Percentiles rank a stretch among this genome's conserved stretches.
Evolutionary conservation across 1,140 invertebrate species (phyloP).

Genomic region (Mycetomoellerius zeteki): DNA sequence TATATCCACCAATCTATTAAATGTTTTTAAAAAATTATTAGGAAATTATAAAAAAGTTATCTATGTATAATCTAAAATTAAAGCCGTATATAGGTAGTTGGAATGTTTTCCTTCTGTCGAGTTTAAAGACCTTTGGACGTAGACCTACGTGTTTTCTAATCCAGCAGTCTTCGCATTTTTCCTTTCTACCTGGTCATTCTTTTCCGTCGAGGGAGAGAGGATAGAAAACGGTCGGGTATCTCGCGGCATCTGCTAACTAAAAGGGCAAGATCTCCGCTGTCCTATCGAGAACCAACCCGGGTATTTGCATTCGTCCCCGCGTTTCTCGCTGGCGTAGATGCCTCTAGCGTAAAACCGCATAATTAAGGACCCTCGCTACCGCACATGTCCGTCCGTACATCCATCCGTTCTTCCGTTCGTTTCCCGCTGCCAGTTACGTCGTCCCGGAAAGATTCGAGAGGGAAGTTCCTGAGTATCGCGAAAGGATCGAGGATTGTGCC

Average conservation of each 20-base stretch:
- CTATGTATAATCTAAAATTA: background rate
- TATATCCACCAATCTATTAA: background rate
- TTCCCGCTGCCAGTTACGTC: slow-evolving; percentile 72
- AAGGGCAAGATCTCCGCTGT: slow-evolving; percentile 81
- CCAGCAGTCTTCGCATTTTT: slow-evolving; percentile 42
- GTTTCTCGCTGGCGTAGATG: slow-evolving; percentile 46
- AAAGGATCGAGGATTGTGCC: slow-evolving; percentile 84
- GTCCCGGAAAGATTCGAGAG: slow-evolving; percentile 70
- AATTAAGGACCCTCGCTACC: slow-evolving; percentile 82
- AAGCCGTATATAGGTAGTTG: too few relatives aligned
- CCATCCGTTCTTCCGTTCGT: slow-evolving; percentile 60
- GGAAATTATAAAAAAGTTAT: background rate
- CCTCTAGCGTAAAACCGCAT: slow-evolving; percentile 81
- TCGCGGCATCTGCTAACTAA: slow-evolving; percentile 85
- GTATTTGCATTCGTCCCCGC: slow-evolving; percentile 81
- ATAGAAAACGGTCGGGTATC: slow-evolving; percentile 73
- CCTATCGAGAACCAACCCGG: slow-evolving; percentile 68
- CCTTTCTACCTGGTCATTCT: slow-evolving; percentile 39
- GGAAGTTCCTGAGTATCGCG: slow-evolving; percentile 73
- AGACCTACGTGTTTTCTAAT: slow-evolving; percentile 26
- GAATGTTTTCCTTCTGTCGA: background rate
- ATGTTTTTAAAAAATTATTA: background rate
- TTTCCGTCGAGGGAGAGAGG: slow-evolving; percentile 49
- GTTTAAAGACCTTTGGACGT: slow-evolving; percentile 1
- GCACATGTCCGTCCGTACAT: slow-evolving; percentile 50